Evolutionary conservation across 2,797 vertebrate genomes (phyloP).

Genomic region (Manis pentadactyla): DNA sequence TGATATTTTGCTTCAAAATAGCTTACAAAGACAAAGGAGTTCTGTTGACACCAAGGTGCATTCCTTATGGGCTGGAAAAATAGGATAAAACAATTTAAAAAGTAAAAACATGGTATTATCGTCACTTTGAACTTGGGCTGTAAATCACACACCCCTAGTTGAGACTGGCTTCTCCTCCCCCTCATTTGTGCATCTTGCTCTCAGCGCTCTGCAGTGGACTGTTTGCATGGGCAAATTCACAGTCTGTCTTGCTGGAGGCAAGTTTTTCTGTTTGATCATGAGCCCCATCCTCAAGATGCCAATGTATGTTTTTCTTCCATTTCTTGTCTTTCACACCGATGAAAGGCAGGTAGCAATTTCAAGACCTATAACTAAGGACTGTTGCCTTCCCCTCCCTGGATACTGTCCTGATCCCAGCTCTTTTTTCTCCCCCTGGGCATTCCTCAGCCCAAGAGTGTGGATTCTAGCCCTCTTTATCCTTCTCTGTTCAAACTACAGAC

Average conservation of each 20-base stretch:
- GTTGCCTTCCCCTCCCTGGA: background rate
- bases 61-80: slow-evolving; percentile 80
- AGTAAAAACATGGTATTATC: slow-evolving; percentile 82
- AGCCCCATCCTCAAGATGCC: background rate
- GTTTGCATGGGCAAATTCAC: background rate
- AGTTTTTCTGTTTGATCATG: background rate
- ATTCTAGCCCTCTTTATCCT: background rate
- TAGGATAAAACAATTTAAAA: slow-evolving; percentile 85
- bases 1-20: slow-evolving; percentile 89
- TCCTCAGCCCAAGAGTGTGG: background rate
- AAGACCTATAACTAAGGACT: background rate
- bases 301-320: background rate
- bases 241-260: background rate
- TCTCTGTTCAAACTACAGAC: background rate
- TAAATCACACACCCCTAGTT: slow-evolving; percentile 58
- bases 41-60: slow-evolving; percentile 86
- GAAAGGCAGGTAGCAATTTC: background rate
- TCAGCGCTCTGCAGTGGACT: background rate
- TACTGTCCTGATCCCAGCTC: background rate
- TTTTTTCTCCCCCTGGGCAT: background rate
- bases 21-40: slow-evolving; percentile 89
- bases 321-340: background rate
- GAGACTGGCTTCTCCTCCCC: slow-evolving; percentile 60
- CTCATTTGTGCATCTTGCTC: background rate
- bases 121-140: slow-evolving; percentile 80